Percentiles rank a stretch among this genome's conserved stretches.
Conservation (phyloP, 1,140 invertebrate species). For the Ceratina calcarata region DNA sequence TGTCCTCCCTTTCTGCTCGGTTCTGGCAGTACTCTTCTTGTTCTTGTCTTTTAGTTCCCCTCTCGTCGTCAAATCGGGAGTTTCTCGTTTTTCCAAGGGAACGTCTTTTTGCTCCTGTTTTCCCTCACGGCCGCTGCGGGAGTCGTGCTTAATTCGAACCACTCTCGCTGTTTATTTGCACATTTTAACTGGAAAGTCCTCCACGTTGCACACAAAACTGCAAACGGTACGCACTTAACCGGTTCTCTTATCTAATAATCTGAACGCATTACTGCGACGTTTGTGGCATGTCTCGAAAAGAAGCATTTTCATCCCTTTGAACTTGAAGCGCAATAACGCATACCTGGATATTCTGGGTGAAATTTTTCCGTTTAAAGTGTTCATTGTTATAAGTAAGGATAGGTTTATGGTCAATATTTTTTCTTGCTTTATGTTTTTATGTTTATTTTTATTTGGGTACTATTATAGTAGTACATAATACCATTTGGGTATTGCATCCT, state of each 20-base stretch:
- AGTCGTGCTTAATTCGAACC: constrained; percentile 62
- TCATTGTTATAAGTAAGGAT: too few relatives aligned
- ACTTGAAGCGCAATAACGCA: neutral
- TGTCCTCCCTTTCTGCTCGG: constrained; percentile 19
- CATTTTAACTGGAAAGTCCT: constrained; percentile 63
- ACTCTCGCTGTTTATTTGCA: constrained; percentile 59
- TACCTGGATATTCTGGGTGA: too few relatives aligned
- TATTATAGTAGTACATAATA: too few relatives aligned
- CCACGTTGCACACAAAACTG: constrained; percentile 50
- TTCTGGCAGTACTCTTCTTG: constrained; percentile 20
- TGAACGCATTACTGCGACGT: neutral
- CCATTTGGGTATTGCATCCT: too few relatives aligned
- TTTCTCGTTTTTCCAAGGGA: neutral
- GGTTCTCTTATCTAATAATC: constrained; percentile 28
- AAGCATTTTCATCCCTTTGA: neutral
- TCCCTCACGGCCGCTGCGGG: constrained; percentile 35
- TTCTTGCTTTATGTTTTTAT: too few relatives aligned
- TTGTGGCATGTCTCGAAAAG: neutral
- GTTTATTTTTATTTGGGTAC: too few relatives aligned
- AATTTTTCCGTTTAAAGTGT: too few relatives aligned
- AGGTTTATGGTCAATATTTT: too few relatives aligned
- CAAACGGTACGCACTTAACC: constrained; percentile 44
- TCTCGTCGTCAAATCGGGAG: neutral
- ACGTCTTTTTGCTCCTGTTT: constrained; percentile 33
- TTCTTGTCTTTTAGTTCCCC: neutral